phyloP scores from a whole-genome alignment of 1,140 invertebrate species.

The Drosophila funebris region DNA sequence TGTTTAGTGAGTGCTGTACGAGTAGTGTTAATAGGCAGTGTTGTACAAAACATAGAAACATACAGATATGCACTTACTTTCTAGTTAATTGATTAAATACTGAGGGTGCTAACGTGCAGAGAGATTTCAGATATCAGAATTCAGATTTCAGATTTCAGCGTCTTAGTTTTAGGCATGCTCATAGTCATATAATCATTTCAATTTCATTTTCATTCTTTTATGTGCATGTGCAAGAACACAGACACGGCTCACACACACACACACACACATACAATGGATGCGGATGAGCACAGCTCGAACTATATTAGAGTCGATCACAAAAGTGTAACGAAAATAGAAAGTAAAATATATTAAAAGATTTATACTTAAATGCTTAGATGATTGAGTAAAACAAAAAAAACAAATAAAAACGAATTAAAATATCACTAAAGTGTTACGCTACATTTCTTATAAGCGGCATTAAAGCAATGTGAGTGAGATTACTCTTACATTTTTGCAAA shows the following conservation, averaged over 20 bases:
- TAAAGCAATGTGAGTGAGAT: conserved; percentile 34
- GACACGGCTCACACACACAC: conserved; percentile 37
- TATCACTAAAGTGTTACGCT: conserved; percentile 11
- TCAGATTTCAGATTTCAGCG: conserved; percentile 41
- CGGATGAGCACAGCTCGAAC: conserved; percentile 37
- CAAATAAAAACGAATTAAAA: conserved; percentile 38
- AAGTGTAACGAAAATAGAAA: conserved; percentile 62
- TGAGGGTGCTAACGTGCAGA: conserved; percentile 70
- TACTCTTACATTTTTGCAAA: conserved; percentile 37
- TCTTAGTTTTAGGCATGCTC: conserved; percentile 38
- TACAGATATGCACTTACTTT: conserved; percentile 47
- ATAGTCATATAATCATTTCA: neutral
- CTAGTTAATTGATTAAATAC: conserved; percentile 51
- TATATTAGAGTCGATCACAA: conserved; percentile 39
- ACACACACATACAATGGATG: conserved; percentile 36
- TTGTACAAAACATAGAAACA: conserved; percentile 25
- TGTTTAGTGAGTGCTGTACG: conserved; percentile 1
- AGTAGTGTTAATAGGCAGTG: conserved; percentile 13
- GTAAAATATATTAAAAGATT: conserved; percentile 50
- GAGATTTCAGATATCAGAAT: conserved; percentile 13
- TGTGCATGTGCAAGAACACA: conserved; percentile 58
- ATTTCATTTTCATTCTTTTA: conserved; percentile 3
- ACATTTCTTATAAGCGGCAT: conserved; percentile 29
- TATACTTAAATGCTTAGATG: conserved; percentile 18
- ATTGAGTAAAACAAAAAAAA: too few species aligned